Evolutionary conservation across 1,140 invertebrate genomes (phyloP), one percentile per base, ranked within the genome.

Genomic region (Neuroterus valhalla): DNA sequence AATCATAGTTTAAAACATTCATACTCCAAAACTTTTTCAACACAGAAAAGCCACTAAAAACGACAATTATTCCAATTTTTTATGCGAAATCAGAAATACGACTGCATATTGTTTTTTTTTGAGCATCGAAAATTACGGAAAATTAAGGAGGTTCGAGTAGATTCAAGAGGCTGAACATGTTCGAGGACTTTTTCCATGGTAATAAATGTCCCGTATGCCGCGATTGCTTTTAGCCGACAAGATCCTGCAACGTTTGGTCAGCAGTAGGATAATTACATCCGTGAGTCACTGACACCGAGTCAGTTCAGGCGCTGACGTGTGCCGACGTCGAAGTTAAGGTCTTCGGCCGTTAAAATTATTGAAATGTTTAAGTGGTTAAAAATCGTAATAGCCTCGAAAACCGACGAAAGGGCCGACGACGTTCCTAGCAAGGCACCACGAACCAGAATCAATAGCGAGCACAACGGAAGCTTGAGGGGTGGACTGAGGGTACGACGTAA

Each of bases 371-470:
- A n/a, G n/a, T n/a, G n/a, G n/a, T 52, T 8, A 52, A 52, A 52
- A 52, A 52, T 21, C 17, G 12, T 21, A 19, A 21, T 52, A 21
- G 23, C 10, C 19, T 21, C 19, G 8, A 21, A 52, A 52, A 15
- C 1, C 3, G 8, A 0, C 3, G 14, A 31, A 11, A 11, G 10
- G 31, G 21, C 3, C 21, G 12, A 70, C 79, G 79, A 78, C 74
- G 77, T 81, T 62, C 19, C 2, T 15, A 26, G 21, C 21, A 62
- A 62, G 52, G 52, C 21, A 26, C 12, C 52, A 78, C 80, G 76
- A 81, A 81, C 75, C 77, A 74, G 80, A 81, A 81, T 81, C 80
- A 81, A 81, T 81, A 81, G 80, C 80, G 77, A 71, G 75, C 77
- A 78, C 76, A 26, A 38, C 66, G 66, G 44, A 55, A 44, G 45